phyloP scores from a whole-genome alignment of 2,113 vertebrate genomes.

The Indicator maculatus region DNA sequence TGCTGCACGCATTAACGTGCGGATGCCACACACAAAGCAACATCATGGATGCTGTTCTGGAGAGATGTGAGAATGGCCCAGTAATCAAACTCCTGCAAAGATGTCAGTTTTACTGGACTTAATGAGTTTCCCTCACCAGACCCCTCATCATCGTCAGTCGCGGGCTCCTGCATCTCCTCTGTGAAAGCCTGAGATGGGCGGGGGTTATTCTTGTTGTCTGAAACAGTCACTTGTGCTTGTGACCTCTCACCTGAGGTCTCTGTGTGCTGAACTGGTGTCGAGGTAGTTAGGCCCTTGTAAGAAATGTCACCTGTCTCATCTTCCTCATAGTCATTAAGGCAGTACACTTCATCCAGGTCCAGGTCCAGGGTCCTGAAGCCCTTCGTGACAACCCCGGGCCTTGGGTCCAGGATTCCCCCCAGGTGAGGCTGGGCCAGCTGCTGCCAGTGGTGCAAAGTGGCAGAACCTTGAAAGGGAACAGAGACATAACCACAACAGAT shows the following conservation, averaged over 20 bases:
- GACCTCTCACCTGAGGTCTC: conserved; percentile 86
- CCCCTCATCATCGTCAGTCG: conserved; percentile 83
- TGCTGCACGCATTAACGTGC: conserved; percentile 63
- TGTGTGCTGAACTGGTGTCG: conserved; percentile 79
- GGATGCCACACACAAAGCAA: conserved; percentile 74
- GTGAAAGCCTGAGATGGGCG: conserved; percentile 82
- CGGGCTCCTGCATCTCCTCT: conserved; percentile 84
- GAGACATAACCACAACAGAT: conserved; percentile 31
- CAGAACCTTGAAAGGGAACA: conserved; percentile 85
- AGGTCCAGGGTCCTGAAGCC: conserved; percentile 91
- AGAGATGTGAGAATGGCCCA: conserved; percentile 80
- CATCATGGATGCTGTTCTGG: conserved; percentile 73
- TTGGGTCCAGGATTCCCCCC: conserved; percentile 91
- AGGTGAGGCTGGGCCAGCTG: conserved; percentile 97
- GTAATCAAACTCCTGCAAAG: conserved; percentile 76
- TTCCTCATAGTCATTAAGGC: conserved; percentile 95
- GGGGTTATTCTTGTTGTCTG: conserved; percentile 80
- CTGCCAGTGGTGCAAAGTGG: conserved; percentile 98
- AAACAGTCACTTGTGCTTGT: conserved; percentile 81
- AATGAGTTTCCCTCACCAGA: conserved; percentile 94
- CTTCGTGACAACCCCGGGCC: conserved; percentile 96
- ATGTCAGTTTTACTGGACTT: conserved; percentile 79
- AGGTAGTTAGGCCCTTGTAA: conserved; percentile 84
- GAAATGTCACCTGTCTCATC: conserved; percentile 90
- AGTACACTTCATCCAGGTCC: conserved; percentile 92